These are phyloP conservation scores for Parnassius orleans DNA, from an alignment of 2,888 invertebrate genomes.

Conservation along the genomic window DNA sequence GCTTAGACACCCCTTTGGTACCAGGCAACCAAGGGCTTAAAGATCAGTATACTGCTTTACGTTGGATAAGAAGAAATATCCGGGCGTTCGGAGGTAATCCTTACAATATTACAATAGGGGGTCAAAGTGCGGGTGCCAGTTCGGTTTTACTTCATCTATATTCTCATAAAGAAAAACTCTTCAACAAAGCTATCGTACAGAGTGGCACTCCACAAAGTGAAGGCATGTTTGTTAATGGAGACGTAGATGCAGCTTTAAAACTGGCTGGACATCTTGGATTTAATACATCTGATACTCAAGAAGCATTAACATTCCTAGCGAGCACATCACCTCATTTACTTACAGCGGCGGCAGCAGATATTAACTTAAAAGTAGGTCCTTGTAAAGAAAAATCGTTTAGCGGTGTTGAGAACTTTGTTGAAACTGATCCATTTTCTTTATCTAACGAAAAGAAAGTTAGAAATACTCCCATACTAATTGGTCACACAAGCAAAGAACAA, in stretches of 20 bases:
- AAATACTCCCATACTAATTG: slow-evolving; percentile 63
- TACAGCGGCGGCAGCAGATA: slow-evolving; percentile 51
- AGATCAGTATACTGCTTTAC: slow-evolving; percentile 64
- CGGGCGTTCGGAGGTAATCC: slow-evolving; percentile 70
- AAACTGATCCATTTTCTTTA: slow-evolving; percentile 56
- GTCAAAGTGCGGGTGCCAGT: slow-evolving; percentile 64
- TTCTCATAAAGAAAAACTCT: slow-evolving; percentile 63
- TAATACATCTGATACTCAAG: slow-evolving; percentile 51
- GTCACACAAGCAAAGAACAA: slow-evolving; percentile 57
- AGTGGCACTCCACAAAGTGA: slow-evolving; percentile 67
- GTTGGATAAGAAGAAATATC: slow-evolving; percentile 65
- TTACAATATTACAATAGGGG: slow-evolving; percentile 64
- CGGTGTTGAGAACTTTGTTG: slow-evolving; percentile 61
- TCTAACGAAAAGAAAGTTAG: slow-evolving; percentile 57
- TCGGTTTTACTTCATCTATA: slow-evolving; percentile 65
- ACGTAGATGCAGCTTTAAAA: slow-evolving; percentile 56
- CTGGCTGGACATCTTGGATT: slow-evolving; percentile 59
- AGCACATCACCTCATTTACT: slow-evolving; percentile 53
- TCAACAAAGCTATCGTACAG: slow-evolving; percentile 61
- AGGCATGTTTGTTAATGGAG: slow-evolving; percentile 58
- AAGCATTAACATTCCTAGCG: slow-evolving; percentile 57
- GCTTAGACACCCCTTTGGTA: slow-evolving; percentile 57
- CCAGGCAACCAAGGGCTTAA: slow-evolving; percentile 72
- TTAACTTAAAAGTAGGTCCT: slow-evolving; percentile 54
- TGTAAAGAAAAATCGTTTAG: slow-evolving; percentile 68